Evolutionary conservation across 2,797 vertebrate species (phyloP).

Genomic region (Ctenochaetus hawaiiensis): DNA sequence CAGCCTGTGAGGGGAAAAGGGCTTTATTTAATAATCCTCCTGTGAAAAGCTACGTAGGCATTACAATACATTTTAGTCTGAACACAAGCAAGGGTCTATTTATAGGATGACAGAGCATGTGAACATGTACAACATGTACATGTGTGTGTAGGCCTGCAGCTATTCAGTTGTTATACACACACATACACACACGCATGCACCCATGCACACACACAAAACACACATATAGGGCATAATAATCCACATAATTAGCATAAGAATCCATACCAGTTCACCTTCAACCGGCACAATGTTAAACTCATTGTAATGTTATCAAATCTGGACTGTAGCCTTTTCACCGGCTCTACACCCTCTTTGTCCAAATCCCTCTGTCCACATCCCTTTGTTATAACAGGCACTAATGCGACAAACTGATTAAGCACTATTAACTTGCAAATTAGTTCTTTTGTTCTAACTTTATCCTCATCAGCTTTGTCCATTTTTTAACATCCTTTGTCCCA

Average conservation of each 20-base stretch:
- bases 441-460: constrained; percentile 78
- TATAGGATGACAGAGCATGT: constrained; percentile 57
- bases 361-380: constrained; percentile 73
- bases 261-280: constrained; percentile 70
- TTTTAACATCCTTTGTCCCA: constrained; percentile 65
- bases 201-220: too few relatives aligned
- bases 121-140: constrained; percentile 18
- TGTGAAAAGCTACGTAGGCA: constrained; percentile 49
- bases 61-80: constrained; percentile 55
- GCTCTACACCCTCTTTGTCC: constrained; percentile 74
- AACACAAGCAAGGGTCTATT: constrained; percentile 54
- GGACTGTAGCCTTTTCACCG: constrained; percentile 66
- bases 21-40: constrained; percentile 67
- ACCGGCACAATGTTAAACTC: constrained; percentile 69
- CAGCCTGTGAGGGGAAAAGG: constrained; percentile 51
- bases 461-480: constrained; percentile 67
- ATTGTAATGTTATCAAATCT: constrained; percentile 70
- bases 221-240: constrained; percentile 46
- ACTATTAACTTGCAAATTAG: constrained; percentile 81
- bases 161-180: constrained; percentile 12
- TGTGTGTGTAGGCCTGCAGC: constrained; percentile 21
- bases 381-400: constrained; percentile 76
- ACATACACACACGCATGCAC: too few relatives aligned
- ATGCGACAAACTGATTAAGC: constrained; percentile 79
- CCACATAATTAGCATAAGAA: constrained; percentile 54